Percentiles rank a stretch among this genome's conserved stretches.
Evolutionary conservation across 2,113 vertebrate species (phyloP).

Genomic region (Spermophilus dauricus): DNA sequence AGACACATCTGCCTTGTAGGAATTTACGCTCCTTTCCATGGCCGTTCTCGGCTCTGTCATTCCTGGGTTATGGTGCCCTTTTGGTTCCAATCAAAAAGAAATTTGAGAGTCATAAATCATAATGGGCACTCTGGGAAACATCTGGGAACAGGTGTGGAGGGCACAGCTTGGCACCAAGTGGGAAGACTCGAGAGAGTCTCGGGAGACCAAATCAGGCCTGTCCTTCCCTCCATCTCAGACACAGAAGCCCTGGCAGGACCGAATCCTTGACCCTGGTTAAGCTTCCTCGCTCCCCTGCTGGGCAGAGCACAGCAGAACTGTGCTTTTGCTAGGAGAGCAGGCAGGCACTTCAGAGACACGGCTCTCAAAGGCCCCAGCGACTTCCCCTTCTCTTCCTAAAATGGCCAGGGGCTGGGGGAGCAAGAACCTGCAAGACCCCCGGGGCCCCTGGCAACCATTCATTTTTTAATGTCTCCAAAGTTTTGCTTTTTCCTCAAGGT

Average conservation of each 20-base stretch:
- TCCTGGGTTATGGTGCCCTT: background rate
- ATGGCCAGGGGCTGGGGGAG: background rate
- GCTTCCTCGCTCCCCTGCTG: background rate
- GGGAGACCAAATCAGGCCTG: background rate
- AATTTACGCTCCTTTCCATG: no score
- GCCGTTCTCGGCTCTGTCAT: background rate
- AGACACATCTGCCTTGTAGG: background rate
- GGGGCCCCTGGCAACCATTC: background rate
- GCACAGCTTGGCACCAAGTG: background rate
- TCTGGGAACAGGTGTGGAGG: background rate
- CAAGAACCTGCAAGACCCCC: background rate
- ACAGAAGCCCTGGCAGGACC: background rate
- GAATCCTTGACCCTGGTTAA: background rate
- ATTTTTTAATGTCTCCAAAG: background rate
- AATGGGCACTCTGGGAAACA: background rate
- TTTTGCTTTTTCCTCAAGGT: background rate
- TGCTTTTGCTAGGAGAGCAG: background rate
- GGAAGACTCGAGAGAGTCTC: background rate
- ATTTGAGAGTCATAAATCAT: background rate
- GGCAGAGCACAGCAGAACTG: background rate
- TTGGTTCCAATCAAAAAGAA: slow-evolving; percentile 23
- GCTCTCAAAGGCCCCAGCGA: no score
- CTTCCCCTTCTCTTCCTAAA: background rate
- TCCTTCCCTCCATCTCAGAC: background rate
- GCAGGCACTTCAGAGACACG: background rate